Conservation (phyloP, 2,797 vertebrate species). For the Xyrichtys novacula region DNA sequence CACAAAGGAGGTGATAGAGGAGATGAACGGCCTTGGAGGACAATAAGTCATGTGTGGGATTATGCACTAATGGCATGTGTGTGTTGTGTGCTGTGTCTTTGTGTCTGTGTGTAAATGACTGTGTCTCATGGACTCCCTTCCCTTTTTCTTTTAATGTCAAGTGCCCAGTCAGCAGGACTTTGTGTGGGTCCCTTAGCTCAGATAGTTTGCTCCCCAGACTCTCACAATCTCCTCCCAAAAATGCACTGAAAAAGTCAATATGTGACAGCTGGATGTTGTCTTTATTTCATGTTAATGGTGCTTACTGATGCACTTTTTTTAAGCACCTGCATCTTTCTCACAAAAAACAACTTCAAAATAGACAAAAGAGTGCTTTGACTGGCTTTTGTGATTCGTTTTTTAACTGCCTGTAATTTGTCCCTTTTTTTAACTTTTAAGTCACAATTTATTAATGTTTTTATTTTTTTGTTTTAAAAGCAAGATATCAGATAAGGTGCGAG, state of each 20-base stretch:
- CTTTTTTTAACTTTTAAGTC: too few relatives aligned
- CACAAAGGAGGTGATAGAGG: constrained; percentile 49
- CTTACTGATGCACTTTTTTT: constrained; percentile 18
- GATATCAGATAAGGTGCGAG: too few relatives aligned
- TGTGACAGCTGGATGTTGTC: constrained; percentile 33
- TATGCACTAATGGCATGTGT: neutral
- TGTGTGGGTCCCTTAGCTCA: constrained; percentile 29
- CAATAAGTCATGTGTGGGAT: constrained; percentile 26
- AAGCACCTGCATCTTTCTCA: constrained; percentile 3
- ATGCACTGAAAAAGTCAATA: constrained; percentile 36
- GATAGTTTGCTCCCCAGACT: constrained; percentile 45
- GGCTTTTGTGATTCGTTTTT: neutral
- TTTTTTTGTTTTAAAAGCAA: too few relatives aligned
- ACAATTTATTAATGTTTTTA: too few relatives aligned
- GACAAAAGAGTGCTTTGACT: neutral
- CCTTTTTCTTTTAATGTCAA: constrained; percentile 49
- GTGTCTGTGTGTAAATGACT: constrained; percentile 41
- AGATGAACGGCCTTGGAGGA: constrained; percentile 42
- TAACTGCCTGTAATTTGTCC: constrained; percentile 3
- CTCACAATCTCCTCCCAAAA: constrained; percentile 15
- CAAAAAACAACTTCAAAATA: constrained; percentile 12
- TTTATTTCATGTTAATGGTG: constrained; percentile 57
- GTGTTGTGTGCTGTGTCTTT: constrained; percentile 25
- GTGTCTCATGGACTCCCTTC: constrained; percentile 25
- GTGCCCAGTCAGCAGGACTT: constrained; percentile 64